Conservation (phyloP, 2,888 invertebrate species). For the Eupithecia subumbrata region DNA sequence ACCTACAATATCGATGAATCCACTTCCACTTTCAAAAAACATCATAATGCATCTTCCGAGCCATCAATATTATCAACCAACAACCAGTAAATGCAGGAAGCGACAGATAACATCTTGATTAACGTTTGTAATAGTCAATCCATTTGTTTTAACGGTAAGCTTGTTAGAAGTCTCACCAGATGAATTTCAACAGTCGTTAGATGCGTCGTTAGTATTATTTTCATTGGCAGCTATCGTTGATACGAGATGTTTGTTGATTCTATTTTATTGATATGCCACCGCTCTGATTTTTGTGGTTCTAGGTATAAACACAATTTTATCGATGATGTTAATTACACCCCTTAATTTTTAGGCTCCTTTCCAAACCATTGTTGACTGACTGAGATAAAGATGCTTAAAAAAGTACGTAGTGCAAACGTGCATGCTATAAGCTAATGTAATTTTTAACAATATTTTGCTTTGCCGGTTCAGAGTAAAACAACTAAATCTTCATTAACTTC, state of each 20-base stretch:
- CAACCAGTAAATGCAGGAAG: conserved; percentile 51
- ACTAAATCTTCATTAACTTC: conserved; percentile 39
- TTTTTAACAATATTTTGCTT: background rate
- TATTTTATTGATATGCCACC: conserved; percentile 2
- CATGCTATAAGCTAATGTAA: background rate
- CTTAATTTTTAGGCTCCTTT: background rate
- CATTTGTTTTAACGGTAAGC: conserved; percentile 51
- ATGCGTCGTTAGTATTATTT: conserved; percentile 56
- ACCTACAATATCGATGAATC: background rate
- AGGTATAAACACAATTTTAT: background rate
- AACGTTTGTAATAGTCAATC: conserved; percentile 57
- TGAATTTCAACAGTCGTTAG: conserved; percentile 61
- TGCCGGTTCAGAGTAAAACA: conserved; percentile 7
- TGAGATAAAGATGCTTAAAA: background rate
- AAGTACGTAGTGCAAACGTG: background rate
- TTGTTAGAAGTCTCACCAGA: conserved; percentile 53
- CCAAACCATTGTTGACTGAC: background rate
- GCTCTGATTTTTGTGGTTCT: background rate
- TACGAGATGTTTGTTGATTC: conserved; percentile 12
- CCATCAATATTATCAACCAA: conserved; percentile 26
- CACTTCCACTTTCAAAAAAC: conserved; percentile 14
- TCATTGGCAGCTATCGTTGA: conserved; percentile 15
- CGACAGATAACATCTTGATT: conserved; percentile 61
- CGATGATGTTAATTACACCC: background rate
- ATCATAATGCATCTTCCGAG: conserved; percentile 6